These are phyloP conservation scores for Thymelicus lineola DNA, from an alignment of 2,888 invertebrate genomes.

Conservation along the genomic window DNA sequence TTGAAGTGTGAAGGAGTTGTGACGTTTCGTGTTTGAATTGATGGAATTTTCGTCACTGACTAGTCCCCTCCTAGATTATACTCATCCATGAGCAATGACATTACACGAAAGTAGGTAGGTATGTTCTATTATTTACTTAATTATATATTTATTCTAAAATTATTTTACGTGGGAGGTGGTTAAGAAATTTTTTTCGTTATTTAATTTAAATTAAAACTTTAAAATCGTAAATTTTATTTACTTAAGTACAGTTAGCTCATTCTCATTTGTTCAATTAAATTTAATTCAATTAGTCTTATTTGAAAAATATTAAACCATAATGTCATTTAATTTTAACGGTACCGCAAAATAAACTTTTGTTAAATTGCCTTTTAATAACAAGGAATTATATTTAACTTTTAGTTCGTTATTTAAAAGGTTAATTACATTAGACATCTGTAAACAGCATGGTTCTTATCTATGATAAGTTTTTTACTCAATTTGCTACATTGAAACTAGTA, in stretches of 20 bases:
- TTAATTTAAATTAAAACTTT: too few species aligned
- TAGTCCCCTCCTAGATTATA: conserved; percentile 52
- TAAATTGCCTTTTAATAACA: background rate
- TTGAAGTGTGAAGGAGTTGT: conserved; percentile 28
- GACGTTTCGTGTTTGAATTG: conserved; percentile 37
- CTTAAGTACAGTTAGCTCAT: too few species aligned
- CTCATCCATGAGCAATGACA: conserved; percentile 47
- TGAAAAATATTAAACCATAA: too few species aligned
- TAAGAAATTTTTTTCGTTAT: too few species aligned
- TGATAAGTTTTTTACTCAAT: background rate
- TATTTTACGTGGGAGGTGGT: background rate
- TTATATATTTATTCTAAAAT: conserved; percentile 20
- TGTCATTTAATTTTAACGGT: background rate
- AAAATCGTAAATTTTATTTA: too few species aligned
- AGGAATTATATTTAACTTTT: background rate
- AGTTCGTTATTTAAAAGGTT: background rate
- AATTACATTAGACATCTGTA: background rate
- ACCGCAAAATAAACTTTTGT: background rate
- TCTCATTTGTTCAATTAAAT: too few species aligned
- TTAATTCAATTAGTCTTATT: too few species aligned
- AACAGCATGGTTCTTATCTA: background rate
- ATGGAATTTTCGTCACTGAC: conserved; percentile 50
- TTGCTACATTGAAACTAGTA: too few species aligned
- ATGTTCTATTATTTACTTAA: conserved; percentile 23
- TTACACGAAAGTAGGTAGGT: conserved; percentile 46